phyloP scores from a whole-genome alignment of 2,797 vertebrate species.

The Pygocentrus nattereri region DNA sequence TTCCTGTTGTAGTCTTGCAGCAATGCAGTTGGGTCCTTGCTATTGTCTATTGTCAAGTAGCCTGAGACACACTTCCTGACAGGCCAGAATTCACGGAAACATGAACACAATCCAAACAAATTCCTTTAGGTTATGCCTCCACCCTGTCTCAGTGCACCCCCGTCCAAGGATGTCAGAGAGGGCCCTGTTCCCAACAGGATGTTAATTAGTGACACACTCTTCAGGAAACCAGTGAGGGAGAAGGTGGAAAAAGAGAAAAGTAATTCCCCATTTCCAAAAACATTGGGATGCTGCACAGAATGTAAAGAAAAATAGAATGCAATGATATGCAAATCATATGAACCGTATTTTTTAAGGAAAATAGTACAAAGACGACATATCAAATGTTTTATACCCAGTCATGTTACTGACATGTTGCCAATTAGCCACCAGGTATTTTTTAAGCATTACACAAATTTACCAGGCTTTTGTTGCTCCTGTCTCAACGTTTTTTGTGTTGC shows the following conservation, averaged over 20 bases:
- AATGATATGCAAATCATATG: too few relatives aligned
- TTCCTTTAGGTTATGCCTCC: conserved; percentile 69
- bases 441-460: too few relatives aligned
- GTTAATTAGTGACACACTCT: conserved; percentile 74
- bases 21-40: conserved; percentile 71
- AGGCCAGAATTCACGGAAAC: conserved; percentile 85
- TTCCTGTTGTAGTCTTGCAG: conserved; percentile 77
- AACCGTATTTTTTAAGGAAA: too few relatives aligned
- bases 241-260: conserved; percentile 58
- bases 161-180: conserved; percentile 58
- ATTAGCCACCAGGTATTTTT: too few relatives aligned
- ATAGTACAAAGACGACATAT: too few relatives aligned
- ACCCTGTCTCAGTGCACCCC: conserved; percentile 48
- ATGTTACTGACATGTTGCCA: too few relatives aligned
- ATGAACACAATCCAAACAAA: conserved; percentile 82
- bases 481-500: too few relatives aligned
- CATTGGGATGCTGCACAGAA: too few relatives aligned
- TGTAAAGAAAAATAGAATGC: too few relatives aligned
- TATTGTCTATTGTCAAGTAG: conserved; percentile 82
- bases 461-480: too few relatives aligned
- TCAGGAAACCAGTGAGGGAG: conserved; percentile 59
- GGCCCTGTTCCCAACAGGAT: conserved; percentile 72
- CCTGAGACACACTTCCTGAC: conserved; percentile 76
- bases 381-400: too few relatives aligned
- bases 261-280: too few relatives aligned